Evolutionary conservation across 2,888 invertebrate genomes (phyloP).

Genomic region (Megastigmus dorsalis): DNA sequence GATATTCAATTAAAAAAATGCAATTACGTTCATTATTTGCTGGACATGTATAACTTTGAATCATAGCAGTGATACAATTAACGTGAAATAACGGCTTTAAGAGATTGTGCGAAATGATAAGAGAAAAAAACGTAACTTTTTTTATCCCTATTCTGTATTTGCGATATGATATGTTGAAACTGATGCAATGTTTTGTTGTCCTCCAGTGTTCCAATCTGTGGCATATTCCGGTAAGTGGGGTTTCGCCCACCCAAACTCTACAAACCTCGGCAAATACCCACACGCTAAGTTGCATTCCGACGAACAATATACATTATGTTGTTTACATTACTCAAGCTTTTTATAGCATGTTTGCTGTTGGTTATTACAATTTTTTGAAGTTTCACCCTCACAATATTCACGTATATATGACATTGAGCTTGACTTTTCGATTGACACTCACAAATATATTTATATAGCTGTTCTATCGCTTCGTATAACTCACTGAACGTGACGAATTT

Average conservation of each 20-base stretch:
- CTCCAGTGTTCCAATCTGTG: slow-evolving; percentile 95
- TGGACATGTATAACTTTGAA: too few species aligned
- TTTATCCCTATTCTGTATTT: slow-evolving; percentile 46
- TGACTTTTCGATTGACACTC: slow-evolving; percentile 38
- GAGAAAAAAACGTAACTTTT: slow-evolving; percentile 13
- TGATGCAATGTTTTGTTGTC: slow-evolving; percentile 75
- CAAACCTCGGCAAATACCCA: slow-evolving; percentile 68
- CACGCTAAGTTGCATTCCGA: slow-evolving; percentile 68
- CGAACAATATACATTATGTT: slow-evolving; percentile 60
- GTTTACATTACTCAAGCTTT: slow-evolving; percentile 43
- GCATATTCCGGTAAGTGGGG: slow-evolving; percentile 95
- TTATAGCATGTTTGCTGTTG: slow-evolving; percentile 51
- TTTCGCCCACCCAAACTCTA: slow-evolving; percentile 71
- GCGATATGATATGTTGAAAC: slow-evolving; percentile 63
- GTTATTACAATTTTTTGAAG: slow-evolving; percentile 32
- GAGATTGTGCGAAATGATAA: background rate
- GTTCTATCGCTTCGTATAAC: slow-evolving; percentile 19
- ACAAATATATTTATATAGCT: background rate
- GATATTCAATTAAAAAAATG: too few species aligned
- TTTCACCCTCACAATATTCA: slow-evolving; percentile 26
- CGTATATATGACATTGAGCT: slow-evolving; percentile 9
- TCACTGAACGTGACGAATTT: slow-evolving; percentile 16
- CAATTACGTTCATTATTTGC: too few species aligned
- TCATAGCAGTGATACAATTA: too few species aligned
- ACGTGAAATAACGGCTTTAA: background rate